Evolutionary conservation across 2,888 invertebrate species (phyloP).

Genomic region (Drosophila meridiana): DNA sequence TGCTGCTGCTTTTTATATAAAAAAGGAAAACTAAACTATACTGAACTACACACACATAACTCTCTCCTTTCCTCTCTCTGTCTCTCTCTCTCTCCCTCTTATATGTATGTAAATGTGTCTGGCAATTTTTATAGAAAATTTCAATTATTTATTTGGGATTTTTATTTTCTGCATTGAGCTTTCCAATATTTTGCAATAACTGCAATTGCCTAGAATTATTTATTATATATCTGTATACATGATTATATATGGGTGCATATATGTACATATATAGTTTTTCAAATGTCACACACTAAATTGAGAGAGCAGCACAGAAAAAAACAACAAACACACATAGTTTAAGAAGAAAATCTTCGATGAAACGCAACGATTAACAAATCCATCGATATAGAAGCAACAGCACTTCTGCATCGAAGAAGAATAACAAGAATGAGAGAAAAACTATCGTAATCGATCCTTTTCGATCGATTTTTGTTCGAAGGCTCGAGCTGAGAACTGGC

Average conservation of each 20-base stretch:
- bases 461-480: not conserved
- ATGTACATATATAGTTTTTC: not conserved
- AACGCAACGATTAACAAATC: constrained; percentile 11
- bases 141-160: not conserved
- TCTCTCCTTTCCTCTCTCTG: not conserved
- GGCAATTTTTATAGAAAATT: constrained; percentile 1
- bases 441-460: constrained; percentile 6
- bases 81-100: not conserved
- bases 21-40: not conserved
- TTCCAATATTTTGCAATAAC: constrained; percentile 11
- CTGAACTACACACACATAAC: not conserved
- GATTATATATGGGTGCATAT: not conserved
- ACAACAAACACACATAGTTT: not conserved
- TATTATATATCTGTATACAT: constrained; percentile 1
- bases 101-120: not conserved
- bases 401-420: not conserved
- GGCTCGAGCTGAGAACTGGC: not conserved
- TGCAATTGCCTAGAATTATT: not conserved
- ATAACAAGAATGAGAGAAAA: not conserved
- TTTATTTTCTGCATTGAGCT: not conserved
- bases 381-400: not conserved
- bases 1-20: constrained; percentile 5
- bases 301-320: not conserved
- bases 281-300: constrained; percentile 19
- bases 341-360: constrained; percentile 1